Evolutionary conservation across 2,113 vertebrate genomes (phyloP), one percentile per base, ranked within the genome.

Genomic region (Thunnus maccoyii): DNA sequence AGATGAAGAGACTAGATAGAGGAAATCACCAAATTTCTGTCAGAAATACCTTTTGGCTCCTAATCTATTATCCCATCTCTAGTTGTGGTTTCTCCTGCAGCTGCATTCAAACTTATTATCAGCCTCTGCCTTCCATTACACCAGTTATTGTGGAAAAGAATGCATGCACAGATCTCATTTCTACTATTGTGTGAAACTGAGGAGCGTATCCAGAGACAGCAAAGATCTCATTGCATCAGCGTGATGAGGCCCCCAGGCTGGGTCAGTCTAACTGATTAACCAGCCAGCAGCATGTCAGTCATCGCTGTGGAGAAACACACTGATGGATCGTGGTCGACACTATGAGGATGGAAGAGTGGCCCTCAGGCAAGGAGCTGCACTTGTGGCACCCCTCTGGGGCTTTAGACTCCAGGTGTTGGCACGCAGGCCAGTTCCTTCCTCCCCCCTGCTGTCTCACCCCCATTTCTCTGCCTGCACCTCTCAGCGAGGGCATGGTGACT

Each of bases 291-390:
- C 62, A 15, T 76, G 85, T 82, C 85, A 80, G 70, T 86, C 78
- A 83, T 18, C 48, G 47, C 69, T n/a, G 25, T 15, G 48, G 36
- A 64, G 56, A 52, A 69, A 56, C 56, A 68, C n/a, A 15, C 69
- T 82, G 78, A 66, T 48, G 55, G 67, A 91, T 89, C 16, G 47
- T 72, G 55, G 46, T 75, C 56, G 71, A 83, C 86, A 89, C 62
- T 58, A 1, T 69, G 86, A 11, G 63, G 71, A 75, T 78, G 78
- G 68, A 82, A 76, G 54, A 75, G 52, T 41, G 47, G 62, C 74
- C 91, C 79, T 78, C 30, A 44, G 86, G 86, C 88, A 25, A 54
- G 41, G 20, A 83, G 63, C 73, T 88, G 66, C 57, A 78, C 84
- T 83, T 64, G 76, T 86, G 67, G 73, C 41, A 15, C 36, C 60